These are phyloP conservation scores for Sialia sialis DNA, from an alignment of 2,113 vertebrate genomes.

Conservation along the genomic window DNA sequence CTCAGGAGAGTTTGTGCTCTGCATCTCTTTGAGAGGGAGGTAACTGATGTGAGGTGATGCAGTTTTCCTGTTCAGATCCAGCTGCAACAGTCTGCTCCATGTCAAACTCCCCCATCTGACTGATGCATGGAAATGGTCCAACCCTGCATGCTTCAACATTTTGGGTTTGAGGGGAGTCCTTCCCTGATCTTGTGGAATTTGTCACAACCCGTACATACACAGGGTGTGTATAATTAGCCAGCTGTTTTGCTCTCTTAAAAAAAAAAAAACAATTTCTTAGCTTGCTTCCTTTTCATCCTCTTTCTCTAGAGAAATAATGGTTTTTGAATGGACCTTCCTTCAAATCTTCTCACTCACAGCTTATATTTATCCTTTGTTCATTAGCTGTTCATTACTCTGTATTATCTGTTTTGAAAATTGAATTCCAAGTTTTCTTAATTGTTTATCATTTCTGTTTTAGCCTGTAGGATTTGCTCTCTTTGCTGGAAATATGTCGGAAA, in stretches of 20 bases:
- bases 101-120: background rate
- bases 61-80: background rate
- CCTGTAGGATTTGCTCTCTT: background rate
- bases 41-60: background rate
- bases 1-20: background rate
- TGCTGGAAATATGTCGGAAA: background rate
- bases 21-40: background rate
- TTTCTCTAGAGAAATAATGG: background rate
- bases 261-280: background rate
- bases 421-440: background rate
- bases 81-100: background rate
- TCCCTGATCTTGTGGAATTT: background rate
- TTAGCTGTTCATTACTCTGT: too few relatives aligned
- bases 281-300: background rate
- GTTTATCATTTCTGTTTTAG: background rate
- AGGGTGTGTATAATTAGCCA: background rate
- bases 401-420: background rate
- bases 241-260: background rate
- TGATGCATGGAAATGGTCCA: background rate
- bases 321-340: background rate
- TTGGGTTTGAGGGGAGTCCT: background rate
- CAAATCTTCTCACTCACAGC: background rate
- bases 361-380: background rate
- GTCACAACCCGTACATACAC: background rate
- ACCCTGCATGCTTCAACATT: fast-evolving